A percentile compares a stretch with the other conserved stretches of the same genome.
phyloP scores from a whole-genome alignment of 2,113 vertebrate species.

The Psophia crepitans region DNA sequence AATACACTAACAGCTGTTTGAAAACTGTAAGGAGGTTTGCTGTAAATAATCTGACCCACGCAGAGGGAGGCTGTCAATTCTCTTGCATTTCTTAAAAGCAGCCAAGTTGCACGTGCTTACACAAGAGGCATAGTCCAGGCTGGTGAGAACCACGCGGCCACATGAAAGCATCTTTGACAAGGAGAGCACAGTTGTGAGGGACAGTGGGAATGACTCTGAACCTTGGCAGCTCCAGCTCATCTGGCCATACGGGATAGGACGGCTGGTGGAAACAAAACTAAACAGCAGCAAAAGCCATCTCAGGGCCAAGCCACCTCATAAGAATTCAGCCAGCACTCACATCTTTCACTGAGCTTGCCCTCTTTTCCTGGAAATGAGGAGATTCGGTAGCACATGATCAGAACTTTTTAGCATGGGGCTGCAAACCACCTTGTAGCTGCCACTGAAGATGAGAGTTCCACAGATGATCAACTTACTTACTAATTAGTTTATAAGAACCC shows the following conservation, averaged over 20 bases:
- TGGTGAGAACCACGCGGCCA: not conserved
- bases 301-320: not conserved
- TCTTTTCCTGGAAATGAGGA: not conserved
- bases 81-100: not conserved
- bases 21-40: not conserved
- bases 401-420: not conserved
- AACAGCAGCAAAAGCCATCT: not conserved
- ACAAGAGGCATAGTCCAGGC: not conserved
- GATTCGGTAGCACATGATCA: not conserved
- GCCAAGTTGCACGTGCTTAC: fast-evolving
- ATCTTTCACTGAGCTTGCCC: not conserved
- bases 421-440: not conserved
- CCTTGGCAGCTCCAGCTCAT: not conserved
- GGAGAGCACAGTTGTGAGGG: not conserved
- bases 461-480: not conserved
- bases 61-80: not conserved
- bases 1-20: not conserved
- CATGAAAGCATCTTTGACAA: not conserved
- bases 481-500: not conserved
- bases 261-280: not conserved
- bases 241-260: fast-evolving
- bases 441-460: not conserved
- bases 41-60: not conserved
- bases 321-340: not conserved
- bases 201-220: not conserved